phyloP scores from a whole-genome alignment of 1,140 invertebrate genomes.

The Zeugodacus cucurbitae region DNA sequence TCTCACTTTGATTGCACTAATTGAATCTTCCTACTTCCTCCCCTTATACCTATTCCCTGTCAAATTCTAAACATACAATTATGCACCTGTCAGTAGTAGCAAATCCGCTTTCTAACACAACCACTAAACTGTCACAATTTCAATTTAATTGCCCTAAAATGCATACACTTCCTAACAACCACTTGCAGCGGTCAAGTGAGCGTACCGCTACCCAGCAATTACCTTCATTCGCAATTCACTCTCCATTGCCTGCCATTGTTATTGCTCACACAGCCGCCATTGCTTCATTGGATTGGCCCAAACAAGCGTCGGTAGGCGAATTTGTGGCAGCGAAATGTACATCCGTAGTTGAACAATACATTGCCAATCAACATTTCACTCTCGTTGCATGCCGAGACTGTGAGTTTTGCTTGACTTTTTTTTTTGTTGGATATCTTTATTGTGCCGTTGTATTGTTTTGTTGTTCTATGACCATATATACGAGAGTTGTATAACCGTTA shows the following conservation, averaged over 20 bases:
- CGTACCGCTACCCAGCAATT: background rate
- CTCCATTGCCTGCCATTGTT: background rate
- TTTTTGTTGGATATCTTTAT: background rate
- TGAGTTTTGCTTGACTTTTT: background rate
- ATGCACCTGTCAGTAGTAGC: background rate
- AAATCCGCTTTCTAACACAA: background rate
- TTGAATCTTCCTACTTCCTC: background rate
- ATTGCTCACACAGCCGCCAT: background rate
- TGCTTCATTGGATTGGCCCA: background rate
- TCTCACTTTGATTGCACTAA: background rate
- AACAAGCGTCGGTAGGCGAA: background rate
- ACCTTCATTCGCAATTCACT: background rate
- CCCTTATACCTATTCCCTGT: background rate
- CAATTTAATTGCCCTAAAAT: conserved; percentile 20
- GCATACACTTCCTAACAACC: background rate
- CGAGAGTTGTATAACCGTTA: background rate
- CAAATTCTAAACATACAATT: background rate
- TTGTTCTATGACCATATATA: background rate
- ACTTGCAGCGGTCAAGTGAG: background rate
- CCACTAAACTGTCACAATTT: background rate
- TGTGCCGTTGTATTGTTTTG: background rate
- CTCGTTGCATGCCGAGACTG: background rate
- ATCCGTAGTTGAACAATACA: background rate
- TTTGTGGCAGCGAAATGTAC: background rate
- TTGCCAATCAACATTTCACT: conserved; percentile 15